phyloP scores from a whole-genome alignment of 2,888 invertebrate genomes.

The Charanyca ferruginea region DNA sequence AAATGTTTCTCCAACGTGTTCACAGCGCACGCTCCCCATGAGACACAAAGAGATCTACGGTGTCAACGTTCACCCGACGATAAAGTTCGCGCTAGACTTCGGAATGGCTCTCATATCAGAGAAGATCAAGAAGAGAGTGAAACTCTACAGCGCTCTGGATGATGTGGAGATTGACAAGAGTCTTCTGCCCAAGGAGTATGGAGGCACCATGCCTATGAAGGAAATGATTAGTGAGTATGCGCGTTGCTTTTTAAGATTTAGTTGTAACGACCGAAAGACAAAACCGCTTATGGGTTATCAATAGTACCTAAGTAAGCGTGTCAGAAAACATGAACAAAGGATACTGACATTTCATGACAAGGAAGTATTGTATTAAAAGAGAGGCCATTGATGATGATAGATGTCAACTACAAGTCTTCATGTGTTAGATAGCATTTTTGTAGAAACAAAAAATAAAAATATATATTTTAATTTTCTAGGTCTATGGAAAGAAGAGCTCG shows the following conservation, averaged over 20 bases:
- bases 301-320: too few relatives aligned
- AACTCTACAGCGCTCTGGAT: slow-evolving; percentile 92
- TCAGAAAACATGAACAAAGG: neutral
- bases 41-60: slow-evolving; percentile 95
- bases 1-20: slow-evolving; percentile 51
- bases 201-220: slow-evolving; percentile 95
- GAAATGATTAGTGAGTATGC: slow-evolving; percentile 94
- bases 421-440: too few relatives aligned
- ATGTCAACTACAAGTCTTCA: too few relatives aligned
- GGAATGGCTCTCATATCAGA: slow-evolving; percentile 95
- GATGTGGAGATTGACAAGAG: slow-evolving; percentile 92
- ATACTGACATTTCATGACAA: neutral
- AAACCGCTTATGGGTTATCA: neutral
- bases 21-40: slow-evolving; percentile 94
- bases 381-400: too few relatives aligned
- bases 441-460: too few relatives aligned
- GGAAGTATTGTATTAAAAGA: neutral
- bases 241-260: neutral
- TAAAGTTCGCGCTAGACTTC: slow-evolving; percentile 95
- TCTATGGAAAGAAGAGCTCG: slow-evolving; percentile 93
- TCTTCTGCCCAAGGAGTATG: slow-evolving; percentile 95
- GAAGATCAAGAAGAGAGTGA: slow-evolving; percentile 94
- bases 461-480: slow-evolving; percentile 79
- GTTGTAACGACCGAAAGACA: neutral
- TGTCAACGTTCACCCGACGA: slow-evolving; percentile 93